Base-by-base conservation (phyloP, 1,140 invertebrate species). In the Periplaneta americana region DNA sequence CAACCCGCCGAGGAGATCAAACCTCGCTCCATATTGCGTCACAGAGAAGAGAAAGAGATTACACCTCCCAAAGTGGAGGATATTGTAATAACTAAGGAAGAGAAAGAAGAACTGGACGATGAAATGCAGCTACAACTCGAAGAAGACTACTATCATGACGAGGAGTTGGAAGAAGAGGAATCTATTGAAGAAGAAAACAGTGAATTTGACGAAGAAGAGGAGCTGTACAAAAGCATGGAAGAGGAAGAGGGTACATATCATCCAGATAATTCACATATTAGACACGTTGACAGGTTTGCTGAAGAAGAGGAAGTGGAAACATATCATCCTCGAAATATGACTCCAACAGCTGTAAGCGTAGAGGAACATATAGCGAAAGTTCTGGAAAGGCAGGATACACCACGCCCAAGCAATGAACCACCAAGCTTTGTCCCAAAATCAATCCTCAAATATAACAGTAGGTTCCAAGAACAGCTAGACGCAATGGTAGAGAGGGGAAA, bases 181-280 rank as follows among this genome's bases (percentile, higher is more conserved):
- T 81, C 87, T 76, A 86, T 86, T 78, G 88, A 89, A 86, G 88
- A 89, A 83, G 86, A 88, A 83, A 82, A 79, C 48, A 83, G 86
- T 80, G 85, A 88, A 85, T 88, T 87, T 75, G 88, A 81, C 86
- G 86, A 57, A 80, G 91, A 85, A 87, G 90, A 80, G 88, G 89
- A 86, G 85, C 89, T 85, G 15, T 85, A 85, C n/a, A 88, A 89
- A 84, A 89, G 32, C 33, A 39, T 78, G 75, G 82, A 83, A 75
- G 80, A 83, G 22, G 81, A 81, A 28, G 80, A 84, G 32, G 48
- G 35, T 32, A 74, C 39, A 8, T 15, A 48, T 18, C 11, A 35
- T 5, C 28, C 22, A 18, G 81, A 15, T 31, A 32, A 17, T 28
- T 81, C 39, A 15, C 34, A 18, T 8, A 76, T 75, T 10, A 22